Evolutionary conservation across 2,797 vertebrate species (phyloP).

Genomic region (Bovichtus diacanthus): DNA sequence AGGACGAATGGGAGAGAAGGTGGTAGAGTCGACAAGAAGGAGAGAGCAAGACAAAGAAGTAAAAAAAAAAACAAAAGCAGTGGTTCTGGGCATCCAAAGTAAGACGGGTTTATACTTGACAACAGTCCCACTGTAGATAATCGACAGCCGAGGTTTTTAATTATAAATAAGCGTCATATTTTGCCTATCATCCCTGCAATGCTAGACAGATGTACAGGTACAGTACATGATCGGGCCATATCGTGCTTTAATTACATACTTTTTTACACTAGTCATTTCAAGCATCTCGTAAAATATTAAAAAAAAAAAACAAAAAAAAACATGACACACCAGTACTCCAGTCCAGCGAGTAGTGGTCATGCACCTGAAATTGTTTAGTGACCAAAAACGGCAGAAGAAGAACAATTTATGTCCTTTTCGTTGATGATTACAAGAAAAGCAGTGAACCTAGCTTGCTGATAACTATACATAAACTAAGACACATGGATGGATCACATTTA

Average conservation of each 20-base stretch:
- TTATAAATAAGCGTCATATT: neutral
- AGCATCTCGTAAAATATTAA: neutral
- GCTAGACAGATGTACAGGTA: neutral
- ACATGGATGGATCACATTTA: neutral
- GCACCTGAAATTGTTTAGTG: too few species aligned
- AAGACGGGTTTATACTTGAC: neutral
- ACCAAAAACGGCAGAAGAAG: neutral
- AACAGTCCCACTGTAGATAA: neutral
- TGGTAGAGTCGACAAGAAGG: constrained; percentile 5
- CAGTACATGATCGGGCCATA: neutral
- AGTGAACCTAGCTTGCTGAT: neutral
- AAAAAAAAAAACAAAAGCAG: neutral
- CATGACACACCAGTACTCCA: neutral
- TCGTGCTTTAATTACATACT: neutral
- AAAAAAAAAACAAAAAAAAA: neutral
- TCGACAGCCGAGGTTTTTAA: neutral
- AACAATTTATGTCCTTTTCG: neutral
- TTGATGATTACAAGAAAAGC: neutral
- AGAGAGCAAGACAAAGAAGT: constrained; percentile 28
- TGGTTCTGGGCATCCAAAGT: neutral
- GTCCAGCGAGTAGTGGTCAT: neutral
- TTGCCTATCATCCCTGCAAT: neutral
- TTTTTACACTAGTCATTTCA: neutral
- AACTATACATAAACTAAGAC: neutral
- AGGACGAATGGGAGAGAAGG: neutral